A percentile compares a stretch with the other conserved stretches of the same genome.
phyloP scores from a whole-genome alignment of 2,113 vertebrate genomes.

The Asarcornis scutulata region DNA sequence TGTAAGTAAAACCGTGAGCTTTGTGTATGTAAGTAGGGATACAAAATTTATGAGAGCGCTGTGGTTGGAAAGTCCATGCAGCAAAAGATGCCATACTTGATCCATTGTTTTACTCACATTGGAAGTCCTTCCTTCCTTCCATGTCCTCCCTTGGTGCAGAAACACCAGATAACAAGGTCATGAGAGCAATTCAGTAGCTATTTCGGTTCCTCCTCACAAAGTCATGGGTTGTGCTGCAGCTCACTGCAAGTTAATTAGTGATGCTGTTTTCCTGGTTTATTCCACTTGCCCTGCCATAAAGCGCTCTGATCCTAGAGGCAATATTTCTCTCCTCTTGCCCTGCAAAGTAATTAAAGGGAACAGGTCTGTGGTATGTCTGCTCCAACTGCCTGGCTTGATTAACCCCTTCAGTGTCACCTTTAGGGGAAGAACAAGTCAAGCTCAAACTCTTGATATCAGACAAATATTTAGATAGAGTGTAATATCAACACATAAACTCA shows the following conservation, averaged over 20 bases:
- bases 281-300: background rate
- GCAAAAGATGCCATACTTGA: background rate
- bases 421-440: background rate
- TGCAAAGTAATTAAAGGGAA: background rate
- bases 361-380: background rate
- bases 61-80: background rate
- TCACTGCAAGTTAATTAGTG: constrained; percentile 7
- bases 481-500: background rate
- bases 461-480: background rate
- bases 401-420: background rate
- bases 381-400: background rate
- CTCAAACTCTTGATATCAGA: background rate
- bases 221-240: background rate
- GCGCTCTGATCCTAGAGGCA: background rate
- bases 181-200: background rate
- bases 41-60: background rate
- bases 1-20: background rate
- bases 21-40: background rate
- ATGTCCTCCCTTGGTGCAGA: background rate
- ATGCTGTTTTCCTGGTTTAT: background rate
- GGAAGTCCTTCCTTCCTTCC: background rate
- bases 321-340: background rate
- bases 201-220: background rate
- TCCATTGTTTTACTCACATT: background rate
- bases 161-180: constrained; percentile 2